Base-by-base conservation (phyloP, 2,888 invertebrate species). In the Aleiodes testaceus region DNA sequence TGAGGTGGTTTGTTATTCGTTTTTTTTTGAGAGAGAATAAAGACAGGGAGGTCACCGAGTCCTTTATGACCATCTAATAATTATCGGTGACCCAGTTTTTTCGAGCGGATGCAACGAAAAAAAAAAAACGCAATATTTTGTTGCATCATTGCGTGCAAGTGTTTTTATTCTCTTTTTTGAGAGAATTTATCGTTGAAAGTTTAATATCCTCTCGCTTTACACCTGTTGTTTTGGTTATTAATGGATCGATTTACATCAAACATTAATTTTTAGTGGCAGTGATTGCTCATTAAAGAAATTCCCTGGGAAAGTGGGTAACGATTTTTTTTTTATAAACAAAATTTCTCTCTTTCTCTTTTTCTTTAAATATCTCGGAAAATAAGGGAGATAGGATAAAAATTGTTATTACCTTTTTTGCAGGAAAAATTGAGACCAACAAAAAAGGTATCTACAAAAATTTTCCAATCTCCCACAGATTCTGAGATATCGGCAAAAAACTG, bases 221-320 rank as follows among this genome's bases (percentile, higher is more conserved):
- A 63, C 47, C 63, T 63, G 63, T 63, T 63, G 63, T 30, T 55
- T n/a, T n/a, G 45, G 42, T 5, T 20, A 5, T 44, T 63, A 44
- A 63, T 45, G 63, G 20, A 63, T 63, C 63, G 63, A 63, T 63
- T 63, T 63, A 63, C 63, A 63, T 63, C 36, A 44, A 63, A 63
- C 63, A 45, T 22, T 63, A 22, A 63, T 63, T 26, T 14, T 18
- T 59, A 16, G 18, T 59, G 59, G 59, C 59, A 59, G 14, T 36
- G 36, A 36, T 42, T 42, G 14, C 5, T 59, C 36, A 36, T 59
- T 16, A 59, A 59, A 7, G 36, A 16, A 36, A 50, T 3, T 36
- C 36, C 26, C 7, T 59, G 59, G 30, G 30, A 20, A 59, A 59
- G 42, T 42, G 18, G n/a, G 42, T 42, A 11, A 2, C 26, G 36